phyloP scores from a whole-genome alignment of 2,797 vertebrate species.

The Karalla daura region DNA sequence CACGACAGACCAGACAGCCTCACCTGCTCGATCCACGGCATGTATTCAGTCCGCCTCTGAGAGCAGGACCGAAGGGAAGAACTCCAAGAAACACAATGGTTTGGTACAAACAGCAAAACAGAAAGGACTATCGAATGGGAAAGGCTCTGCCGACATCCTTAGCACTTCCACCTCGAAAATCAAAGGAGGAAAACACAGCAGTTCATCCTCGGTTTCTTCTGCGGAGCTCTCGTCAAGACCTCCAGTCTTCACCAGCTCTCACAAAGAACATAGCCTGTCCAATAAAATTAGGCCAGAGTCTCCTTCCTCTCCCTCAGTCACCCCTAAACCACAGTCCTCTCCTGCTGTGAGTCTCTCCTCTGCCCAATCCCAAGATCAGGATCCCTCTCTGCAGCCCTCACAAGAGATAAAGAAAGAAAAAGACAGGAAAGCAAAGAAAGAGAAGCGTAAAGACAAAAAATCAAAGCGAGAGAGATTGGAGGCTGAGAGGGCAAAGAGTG shows the following conservation, averaged over 20 bases:
- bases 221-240: slow-evolving; percentile 49
- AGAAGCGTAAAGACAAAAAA: slow-evolving; percentile 73
- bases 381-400: slow-evolving; percentile 34
- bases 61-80: slow-evolving; percentile 68
- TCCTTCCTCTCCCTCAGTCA: slow-evolving; percentile 55
- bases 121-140: slow-evolving; percentile 86
- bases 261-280: slow-evolving; percentile 55
- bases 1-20: slow-evolving; percentile 58
- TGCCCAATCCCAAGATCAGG: slow-evolving; percentile 51
- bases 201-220: slow-evolving; percentile 57
- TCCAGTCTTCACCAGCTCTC: slow-evolving; percentile 48
- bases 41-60: slow-evolving; percentile 61
- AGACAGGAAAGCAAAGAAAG: slow-evolving; percentile 75
- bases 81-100: slow-evolving; percentile 78
- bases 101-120: slow-evolving; percentile 79
- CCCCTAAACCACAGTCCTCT: slow-evolving; percentile 61
- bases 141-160: slow-evolving; percentile 83
- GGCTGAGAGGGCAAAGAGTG: slow-evolving; percentile 49
- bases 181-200: slow-evolving; percentile 80
- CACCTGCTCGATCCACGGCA: slow-evolving; percentile 42
- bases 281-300: slow-evolving; percentile 59
- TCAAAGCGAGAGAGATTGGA: slow-evolving; percentile 61
- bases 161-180: slow-evolving; percentile 87
- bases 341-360: slow-evolving; percentile 47
- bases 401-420: slow-evolving; percentile 63